A percentile compares a stretch with the other conserved stretches of the same genome.
Evolutionary conservation across 2,888 invertebrate species (phyloP).

Genomic region (Encarsia formosa): DNA sequence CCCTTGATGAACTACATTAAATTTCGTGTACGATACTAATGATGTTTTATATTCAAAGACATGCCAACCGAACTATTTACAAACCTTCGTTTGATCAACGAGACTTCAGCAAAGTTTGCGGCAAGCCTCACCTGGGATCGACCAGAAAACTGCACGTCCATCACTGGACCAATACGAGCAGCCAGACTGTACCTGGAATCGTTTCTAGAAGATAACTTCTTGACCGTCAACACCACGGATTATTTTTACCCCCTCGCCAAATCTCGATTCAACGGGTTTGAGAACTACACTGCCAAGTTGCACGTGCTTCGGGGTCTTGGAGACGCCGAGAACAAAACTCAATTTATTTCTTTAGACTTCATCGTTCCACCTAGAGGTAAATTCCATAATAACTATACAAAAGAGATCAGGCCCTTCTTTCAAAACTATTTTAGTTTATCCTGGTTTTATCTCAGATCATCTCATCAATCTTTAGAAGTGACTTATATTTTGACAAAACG

Average conservation of each 20-base stretch:
- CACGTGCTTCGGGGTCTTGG: conserved; percentile 24
- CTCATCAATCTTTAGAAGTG: background rate
- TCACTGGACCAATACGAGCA: conserved; percentile 29
- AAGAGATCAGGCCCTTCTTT: too few species aligned
- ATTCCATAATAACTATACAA: background rate
- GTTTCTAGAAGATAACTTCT: conserved; percentile 14
- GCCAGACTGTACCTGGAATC: conserved; percentile 27
- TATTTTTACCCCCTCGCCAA: conserved; percentile 3
- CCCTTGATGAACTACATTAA: too few species aligned
- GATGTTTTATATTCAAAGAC: conserved; percentile 21
- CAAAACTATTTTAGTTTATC: too few species aligned
- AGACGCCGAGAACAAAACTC: conserved; percentile 7
- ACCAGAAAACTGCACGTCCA: conserved; percentile 33
- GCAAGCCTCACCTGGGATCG: conserved; percentile 28
- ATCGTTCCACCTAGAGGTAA: conserved; percentile 32
- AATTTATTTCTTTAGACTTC: conserved; percentile 3
- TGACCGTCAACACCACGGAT: background rate
- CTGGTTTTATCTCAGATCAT: too few species aligned
- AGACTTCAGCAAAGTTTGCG: background rate
- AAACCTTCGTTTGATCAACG: conserved; percentile 20
- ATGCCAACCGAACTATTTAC: conserved; percentile 29
- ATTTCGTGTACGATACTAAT: too few species aligned
- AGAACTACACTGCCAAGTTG: conserved; percentile 29
- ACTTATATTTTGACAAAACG: background rate
- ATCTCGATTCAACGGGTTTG: conserved; percentile 12